Evolutionary conservation across 2,113 vertebrate genomes (phyloP).

Genomic region (Agelaius tricolor): DNA sequence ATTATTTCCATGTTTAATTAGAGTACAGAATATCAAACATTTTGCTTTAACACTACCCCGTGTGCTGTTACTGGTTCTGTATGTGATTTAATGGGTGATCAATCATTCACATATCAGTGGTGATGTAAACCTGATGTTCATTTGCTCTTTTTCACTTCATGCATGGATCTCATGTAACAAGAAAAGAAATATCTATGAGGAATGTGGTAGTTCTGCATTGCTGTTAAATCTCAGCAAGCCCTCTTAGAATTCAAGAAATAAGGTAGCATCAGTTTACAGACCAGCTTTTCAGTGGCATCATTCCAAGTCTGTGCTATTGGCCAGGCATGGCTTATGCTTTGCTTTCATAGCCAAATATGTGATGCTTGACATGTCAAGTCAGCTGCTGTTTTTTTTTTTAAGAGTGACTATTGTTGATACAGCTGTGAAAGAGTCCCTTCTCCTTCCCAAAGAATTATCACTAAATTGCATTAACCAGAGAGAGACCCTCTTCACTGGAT

Average conservation of each 20-base stretch:
- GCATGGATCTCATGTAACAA: constrained; percentile 42
- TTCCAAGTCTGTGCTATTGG: constrained; percentile 47
- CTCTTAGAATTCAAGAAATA: constrained; percentile 43
- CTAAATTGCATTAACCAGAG: constrained; percentile 54
- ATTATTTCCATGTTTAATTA: constrained; percentile 64
- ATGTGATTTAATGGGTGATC: constrained; percentile 66
- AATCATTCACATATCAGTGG: constrained; percentile 65
- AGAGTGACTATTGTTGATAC: constrained; percentile 70
- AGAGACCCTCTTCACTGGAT: background rate
- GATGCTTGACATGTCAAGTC: constrained; percentile 73
- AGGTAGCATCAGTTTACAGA: constrained; percentile 58
- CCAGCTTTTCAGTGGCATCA: constrained; percentile 27
- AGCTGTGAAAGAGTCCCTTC: constrained; percentile 67
- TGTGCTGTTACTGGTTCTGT: constrained; percentile 57
- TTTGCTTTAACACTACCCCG: constrained; percentile 56
- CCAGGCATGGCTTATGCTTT: constrained; percentile 44
- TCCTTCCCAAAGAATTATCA: constrained; percentile 40
- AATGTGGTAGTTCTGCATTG: constrained; percentile 45
- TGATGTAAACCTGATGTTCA: constrained; percentile 64
- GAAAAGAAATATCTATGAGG: constrained; percentile 43
- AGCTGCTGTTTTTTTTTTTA: constrained; percentile 62
- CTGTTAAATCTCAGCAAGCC: constrained; percentile 54
- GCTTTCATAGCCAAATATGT: constrained; percentile 65
- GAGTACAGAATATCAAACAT: constrained; percentile 48
- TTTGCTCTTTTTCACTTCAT: constrained; percentile 56